These are phyloP conservation scores for Caenorhabditis tropicalis DNA, from an alignment of 1,140 invertebrate species.

Conservation along the genomic window DNA sequence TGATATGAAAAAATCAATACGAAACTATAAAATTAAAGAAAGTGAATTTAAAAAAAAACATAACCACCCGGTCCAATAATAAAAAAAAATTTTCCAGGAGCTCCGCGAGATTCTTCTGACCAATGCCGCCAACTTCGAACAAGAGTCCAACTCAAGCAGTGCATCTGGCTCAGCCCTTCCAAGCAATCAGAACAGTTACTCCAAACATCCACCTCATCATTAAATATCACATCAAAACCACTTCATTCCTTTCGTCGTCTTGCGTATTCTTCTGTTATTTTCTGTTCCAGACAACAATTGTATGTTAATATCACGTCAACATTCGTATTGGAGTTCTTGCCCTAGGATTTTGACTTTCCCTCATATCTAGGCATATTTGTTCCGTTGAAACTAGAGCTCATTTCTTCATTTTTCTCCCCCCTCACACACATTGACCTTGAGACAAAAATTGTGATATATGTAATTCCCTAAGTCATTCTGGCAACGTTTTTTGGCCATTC, in stretches of 20 bases:
- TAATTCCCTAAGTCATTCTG: slow-evolving; percentile 8
- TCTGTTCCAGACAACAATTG: background rate
- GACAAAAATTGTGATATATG: slow-evolving; percentile 23
- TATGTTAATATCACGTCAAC: slow-evolving; percentile 1
- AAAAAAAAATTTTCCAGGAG: background rate
- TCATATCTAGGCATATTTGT: slow-evolving; percentile 10
- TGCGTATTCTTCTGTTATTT: background rate
- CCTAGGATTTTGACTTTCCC: slow-evolving; percentile 13
- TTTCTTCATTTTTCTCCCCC: no score
- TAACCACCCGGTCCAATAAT: no score
- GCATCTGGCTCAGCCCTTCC: background rate
- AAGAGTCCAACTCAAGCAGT: slow-evolving; percentile 10
- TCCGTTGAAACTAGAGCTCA: background rate
- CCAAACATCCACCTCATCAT: slow-evolving; percentile 3
- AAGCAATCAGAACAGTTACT: background rate
- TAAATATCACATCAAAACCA: no score
- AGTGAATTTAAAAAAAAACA: no score
- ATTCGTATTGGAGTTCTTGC: slow-evolving; percentile 21
- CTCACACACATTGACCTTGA: background rate
- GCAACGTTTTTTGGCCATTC: background rate
- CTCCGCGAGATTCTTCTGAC: background rate
- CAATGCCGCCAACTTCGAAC: slow-evolving; percentile 23
- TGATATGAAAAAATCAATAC: no score
- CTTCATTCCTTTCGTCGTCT: background rate
- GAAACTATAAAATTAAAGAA: no score